phyloP scores from a whole-genome alignment of 2,888 invertebrate genomes.

The Pseudoips prasinana region DNA sequence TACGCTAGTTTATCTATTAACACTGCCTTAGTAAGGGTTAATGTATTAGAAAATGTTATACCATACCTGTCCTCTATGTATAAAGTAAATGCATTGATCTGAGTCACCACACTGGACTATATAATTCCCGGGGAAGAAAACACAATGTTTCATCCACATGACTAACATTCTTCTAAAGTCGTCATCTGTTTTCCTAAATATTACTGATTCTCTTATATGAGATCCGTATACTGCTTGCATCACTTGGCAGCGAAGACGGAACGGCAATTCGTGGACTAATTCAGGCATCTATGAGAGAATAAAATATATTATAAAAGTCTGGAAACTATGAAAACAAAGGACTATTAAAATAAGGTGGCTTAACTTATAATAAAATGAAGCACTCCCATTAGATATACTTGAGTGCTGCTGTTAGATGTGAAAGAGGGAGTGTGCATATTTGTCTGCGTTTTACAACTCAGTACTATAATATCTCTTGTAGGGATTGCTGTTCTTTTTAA shows the following conservation, averaged over 20 bases:
- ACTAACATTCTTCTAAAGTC: constrained; percentile 75
- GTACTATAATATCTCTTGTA: too few relatives aligned
- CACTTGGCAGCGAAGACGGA: constrained; percentile 69
- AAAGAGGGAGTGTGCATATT: too few relatives aligned
- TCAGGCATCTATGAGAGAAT: constrained; percentile 57
- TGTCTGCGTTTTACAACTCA: too few relatives aligned
- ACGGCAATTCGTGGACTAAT: constrained; percentile 62
- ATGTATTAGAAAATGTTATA: too few relatives aligned
- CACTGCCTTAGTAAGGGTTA: too few relatives aligned
- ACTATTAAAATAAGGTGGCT: too few relatives aligned
- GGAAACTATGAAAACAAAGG: too few relatives aligned
- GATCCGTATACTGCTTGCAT: constrained; percentile 77
- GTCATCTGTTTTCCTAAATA: constrained; percentile 73
- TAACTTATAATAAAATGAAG: too few relatives aligned
- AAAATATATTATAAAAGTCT: background rate
- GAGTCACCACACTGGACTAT: constrained; percentile 80
- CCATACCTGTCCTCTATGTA: constrained; percentile 79
- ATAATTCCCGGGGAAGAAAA: constrained; percentile 80
- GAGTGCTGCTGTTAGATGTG: too few relatives aligned
- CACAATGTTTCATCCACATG: constrained; percentile 73
- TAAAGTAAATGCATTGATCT: constrained; percentile 80
- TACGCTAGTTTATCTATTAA: too few relatives aligned
- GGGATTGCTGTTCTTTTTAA: too few relatives aligned
- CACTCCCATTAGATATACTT: too few relatives aligned
- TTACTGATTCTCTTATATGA: constrained; percentile 70